phyloP scores from a whole-genome alignment of 2,888 invertebrate species.

The Drosophila recens region DNA sequence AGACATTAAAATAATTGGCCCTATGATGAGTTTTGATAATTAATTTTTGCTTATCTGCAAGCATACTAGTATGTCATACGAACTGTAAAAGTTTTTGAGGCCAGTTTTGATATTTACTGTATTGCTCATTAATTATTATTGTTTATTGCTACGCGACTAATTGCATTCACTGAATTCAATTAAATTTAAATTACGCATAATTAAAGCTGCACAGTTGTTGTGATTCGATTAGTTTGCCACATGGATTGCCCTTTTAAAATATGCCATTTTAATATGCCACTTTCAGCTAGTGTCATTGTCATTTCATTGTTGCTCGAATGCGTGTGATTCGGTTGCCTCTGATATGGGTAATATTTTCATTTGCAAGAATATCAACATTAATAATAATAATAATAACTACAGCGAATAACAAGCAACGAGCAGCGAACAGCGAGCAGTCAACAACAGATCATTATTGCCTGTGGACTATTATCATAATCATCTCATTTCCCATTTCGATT shows the following conservation, averaged over 20 bases:
- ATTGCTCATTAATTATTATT: background rate
- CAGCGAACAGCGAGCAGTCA: background rate
- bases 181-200: background rate
- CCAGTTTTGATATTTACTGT: background rate
- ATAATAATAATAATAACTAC: background rate
- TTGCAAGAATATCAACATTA: slow-evolving; percentile 1
- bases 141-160: background rate
- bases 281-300: slow-evolving; percentile 15
- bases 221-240: background rate
- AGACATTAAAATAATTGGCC: no score
- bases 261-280: slow-evolving; percentile 8
- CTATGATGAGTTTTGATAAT: no score
- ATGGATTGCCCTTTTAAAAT: background rate
- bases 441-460: slow-evolving; percentile 18
- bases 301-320: slow-evolving; percentile 10
- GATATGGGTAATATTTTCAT: slow-evolving; percentile 19
- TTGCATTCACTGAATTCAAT: background rate
- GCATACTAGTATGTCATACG: background rate
- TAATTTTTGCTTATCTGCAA: background rate
- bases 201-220: background rate
- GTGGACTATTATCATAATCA: slow-evolving; percentile 27
- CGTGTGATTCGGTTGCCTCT: slow-evolving; percentile 3
- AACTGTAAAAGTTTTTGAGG: background rate
- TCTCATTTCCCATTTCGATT: slow-evolving; percentile 38
- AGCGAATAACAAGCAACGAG: background rate